Evolutionary conservation across 2,113 vertebrate species (phyloP).

Genomic region (Scatophagus argus): DNA sequence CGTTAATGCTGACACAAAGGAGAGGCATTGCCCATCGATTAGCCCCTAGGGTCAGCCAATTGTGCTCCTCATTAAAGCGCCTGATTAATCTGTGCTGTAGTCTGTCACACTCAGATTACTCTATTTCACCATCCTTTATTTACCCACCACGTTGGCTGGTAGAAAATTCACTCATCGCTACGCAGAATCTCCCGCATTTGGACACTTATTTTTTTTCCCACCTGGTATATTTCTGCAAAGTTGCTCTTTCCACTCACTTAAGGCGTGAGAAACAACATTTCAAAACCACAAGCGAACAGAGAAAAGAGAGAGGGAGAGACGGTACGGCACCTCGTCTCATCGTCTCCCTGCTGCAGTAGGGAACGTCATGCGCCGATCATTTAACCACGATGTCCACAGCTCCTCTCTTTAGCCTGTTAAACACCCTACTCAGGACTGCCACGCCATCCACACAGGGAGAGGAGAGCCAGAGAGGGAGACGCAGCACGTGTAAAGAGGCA

Average conservation of each 20-base stretch:
- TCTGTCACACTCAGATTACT: too few species aligned
- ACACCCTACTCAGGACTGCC: slow-evolving; percentile 6
- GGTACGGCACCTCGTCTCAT: not conserved
- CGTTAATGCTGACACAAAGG: too few species aligned
- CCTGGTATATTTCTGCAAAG: not conserved
- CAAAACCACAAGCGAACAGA: slow-evolving; percentile 3
- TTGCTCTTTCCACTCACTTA: slow-evolving; percentile 17
- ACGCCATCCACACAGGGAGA: slow-evolving; percentile 18
- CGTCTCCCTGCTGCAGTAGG: slow-evolving; percentile 8
- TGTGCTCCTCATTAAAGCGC: too few species aligned
- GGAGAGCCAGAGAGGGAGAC: not conserved
- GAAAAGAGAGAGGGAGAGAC: not conserved
- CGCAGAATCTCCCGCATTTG: too few species aligned
- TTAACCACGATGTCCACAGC: slow-evolving; percentile 12
- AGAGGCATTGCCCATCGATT: too few species aligned
- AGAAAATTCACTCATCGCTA: too few species aligned
- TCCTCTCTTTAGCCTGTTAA: not conserved
- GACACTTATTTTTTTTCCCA: not conserved
- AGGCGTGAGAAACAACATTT: slow-evolving; percentile 1
- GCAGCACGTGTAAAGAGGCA: not conserved
- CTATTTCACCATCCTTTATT: too few species aligned
- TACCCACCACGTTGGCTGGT: too few species aligned
- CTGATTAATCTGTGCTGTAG: too few species aligned
- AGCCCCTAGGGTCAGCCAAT: too few species aligned
- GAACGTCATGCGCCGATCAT: slow-evolving; percentile 2